These are phyloP conservation scores for Argentina silus DNA, from an alignment of 2,797 vertebrate species.

Conservation along the genomic window DNA sequence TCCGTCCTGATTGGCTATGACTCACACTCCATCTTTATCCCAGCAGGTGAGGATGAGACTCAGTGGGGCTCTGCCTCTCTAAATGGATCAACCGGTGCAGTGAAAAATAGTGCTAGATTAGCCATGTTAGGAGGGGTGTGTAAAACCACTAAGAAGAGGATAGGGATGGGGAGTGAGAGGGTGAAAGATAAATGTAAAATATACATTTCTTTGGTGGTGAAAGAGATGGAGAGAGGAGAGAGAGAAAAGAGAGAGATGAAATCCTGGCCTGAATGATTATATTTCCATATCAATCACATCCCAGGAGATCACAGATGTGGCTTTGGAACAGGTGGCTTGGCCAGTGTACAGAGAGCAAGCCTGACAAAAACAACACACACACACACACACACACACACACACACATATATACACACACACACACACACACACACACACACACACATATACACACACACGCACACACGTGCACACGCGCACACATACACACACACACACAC, in stretches of 20 bases:
- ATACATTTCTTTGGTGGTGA: constrained; percentile 29
- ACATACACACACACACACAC: neutral
- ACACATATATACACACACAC: constrained; percentile 52
- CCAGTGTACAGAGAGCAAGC: constrained; percentile 76
- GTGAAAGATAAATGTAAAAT: constrained; percentile 62
- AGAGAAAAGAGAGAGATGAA: constrained; percentile 32
- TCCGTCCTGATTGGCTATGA: constrained; percentile 70
- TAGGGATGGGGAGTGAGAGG: constrained; percentile 20
- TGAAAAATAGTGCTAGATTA: constrained; percentile 48
- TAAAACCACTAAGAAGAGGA: constrained; percentile 50
- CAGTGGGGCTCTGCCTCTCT: constrained; percentile 64
- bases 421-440: constrained; percentile 18
- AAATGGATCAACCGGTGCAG: constrained; percentile 65
- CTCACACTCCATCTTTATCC: constrained; percentile 66
- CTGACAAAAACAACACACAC: constrained; percentile 72
- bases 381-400: constrained; percentile 48
- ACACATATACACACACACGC: constrained; percentile 22
- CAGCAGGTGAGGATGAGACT: constrained; percentile 67
- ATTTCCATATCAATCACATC: constrained; percentile 88
- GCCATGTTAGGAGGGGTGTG: constrained; percentile 52
- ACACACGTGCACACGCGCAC: constrained; percentile 1
- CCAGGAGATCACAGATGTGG: constrained; percentile 84
- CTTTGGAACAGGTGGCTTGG: constrained; percentile 85
- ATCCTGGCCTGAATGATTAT: constrained; percentile 80
- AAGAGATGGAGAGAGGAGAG: constrained; percentile 15